phyloP scores from a whole-genome alignment of 92 coral and sea anemone species.

The Zoanthus gigantus region DNA sequence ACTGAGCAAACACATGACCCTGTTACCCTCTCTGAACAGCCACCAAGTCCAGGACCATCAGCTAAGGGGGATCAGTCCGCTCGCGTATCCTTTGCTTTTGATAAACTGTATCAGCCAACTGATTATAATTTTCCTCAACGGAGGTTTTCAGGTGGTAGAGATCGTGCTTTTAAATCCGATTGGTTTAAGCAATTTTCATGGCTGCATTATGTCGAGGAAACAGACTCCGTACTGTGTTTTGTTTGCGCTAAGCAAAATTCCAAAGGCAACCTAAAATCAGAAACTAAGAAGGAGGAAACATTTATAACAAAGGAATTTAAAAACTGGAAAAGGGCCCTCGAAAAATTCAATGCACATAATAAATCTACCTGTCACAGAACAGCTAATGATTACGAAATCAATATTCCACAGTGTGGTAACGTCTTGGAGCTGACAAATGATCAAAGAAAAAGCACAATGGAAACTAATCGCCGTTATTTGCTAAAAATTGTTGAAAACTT shows the following conservation, averaged over 20 bases:
- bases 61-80: slow-evolving; percentile 2
- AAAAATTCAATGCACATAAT: slow-evolving; percentile 42
- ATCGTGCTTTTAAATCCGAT: slow-evolving; percentile 53
- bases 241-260: slow-evolving; percentile 39
- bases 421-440: slow-evolving; percentile 52
- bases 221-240: slow-evolving; percentile 54
- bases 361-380: slow-evolving; percentile 53
- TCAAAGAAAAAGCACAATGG: slow-evolving; percentile 51
- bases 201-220: slow-evolving; percentile 43
- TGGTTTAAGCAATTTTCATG: slow-evolving; percentile 47
- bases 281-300: slow-evolving; percentile 51
- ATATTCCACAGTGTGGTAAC: slow-evolving; percentile 45
- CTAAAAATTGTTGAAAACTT: slow-evolving; percentile 57
- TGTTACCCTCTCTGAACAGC: not conserved
- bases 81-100: slow-evolving; percentile 33
- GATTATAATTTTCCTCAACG: slow-evolving; percentile 12
- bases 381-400: slow-evolving; percentile 53
- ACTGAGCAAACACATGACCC: slow-evolving; percentile 19
- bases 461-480: slow-evolving; percentile 55
- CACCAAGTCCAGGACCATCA: slow-evolving; percentile 36
- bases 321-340: slow-evolving; percentile 47
- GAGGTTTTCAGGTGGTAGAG: slow-evolving; percentile 35
- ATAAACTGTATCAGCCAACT: slow-evolving; percentile 33
- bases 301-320: slow-evolving; percentile 46
- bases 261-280: slow-evolving; percentile 50